Conservation (phyloP, 2,797 vertebrate species). For the Manis javanica region DNA sequence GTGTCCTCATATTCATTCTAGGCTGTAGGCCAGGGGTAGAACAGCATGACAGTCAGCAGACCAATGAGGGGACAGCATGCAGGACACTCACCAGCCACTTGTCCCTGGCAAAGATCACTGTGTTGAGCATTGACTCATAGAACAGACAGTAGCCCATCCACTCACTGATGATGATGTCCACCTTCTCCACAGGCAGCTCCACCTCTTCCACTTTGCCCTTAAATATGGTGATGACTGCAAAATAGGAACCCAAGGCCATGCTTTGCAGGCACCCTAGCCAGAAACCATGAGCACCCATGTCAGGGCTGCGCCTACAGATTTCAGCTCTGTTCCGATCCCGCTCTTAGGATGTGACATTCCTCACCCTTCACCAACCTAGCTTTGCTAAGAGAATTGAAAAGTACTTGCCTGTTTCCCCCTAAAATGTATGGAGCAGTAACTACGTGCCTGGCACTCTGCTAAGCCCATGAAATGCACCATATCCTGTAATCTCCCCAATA, state of each 20-base stretch:
- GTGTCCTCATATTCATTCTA: background rate
- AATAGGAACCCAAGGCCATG: conserved; percentile 81
- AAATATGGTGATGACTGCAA: conserved; percentile 98
- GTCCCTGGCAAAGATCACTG: conserved; percentile 98
- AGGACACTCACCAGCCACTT: conserved; percentile 96
- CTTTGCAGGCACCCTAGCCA: conserved; percentile 35
- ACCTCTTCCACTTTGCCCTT: conserved; percentile 98
- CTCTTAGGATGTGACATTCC: background rate
- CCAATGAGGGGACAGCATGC: conserved; percentile 21
- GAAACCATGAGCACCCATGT: background rate
- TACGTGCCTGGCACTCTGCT: background rate
- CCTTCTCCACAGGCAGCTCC: conserved; percentile 96
- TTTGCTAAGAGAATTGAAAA: background rate
- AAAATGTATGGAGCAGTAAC: background rate
- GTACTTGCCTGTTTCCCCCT: background rate
- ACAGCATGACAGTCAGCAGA: background rate
- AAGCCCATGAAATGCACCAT: rapidly evolving
- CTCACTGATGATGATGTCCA: conserved; percentile 98
- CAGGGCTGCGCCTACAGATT: background rate
- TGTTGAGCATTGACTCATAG: conserved; percentile 99
- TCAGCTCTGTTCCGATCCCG: background rate
- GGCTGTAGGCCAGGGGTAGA: background rate
- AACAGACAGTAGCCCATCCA: conserved; percentile 99
- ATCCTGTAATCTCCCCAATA: background rate
- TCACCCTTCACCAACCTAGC: background rate